Evolutionary conservation across 2,888 invertebrate species (phyloP), one percentile per base, ranked within the genome.

Genomic region (Mimas tiliae): DNA sequence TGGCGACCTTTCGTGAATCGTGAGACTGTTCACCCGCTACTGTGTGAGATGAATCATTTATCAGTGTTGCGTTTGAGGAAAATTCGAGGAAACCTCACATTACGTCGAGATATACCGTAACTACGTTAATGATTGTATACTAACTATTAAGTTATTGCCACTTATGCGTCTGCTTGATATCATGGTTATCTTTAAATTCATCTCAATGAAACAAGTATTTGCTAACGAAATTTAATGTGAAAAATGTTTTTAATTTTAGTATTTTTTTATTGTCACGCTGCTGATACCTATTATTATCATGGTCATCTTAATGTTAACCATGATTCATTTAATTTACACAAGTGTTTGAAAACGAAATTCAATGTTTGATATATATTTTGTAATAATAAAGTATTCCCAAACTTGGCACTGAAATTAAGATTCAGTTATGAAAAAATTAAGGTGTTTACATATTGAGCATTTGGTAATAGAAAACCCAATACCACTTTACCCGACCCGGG

Each of bases 11-110:
- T 75, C 74, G 74, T 76, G 73, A 74, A 81, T 75, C 74, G 74
- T 76, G 73, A 74, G 81, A 77, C 73, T 77, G 73, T 76, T 77
- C 73, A 75, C 74, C 68, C 78, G 75, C 75, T 70, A 67, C 69
- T 72, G 68, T 48, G 68, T 48, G 76, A 84, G 85, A 88, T 90
- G 90, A 90, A 84, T 90, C 90, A 90, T 84, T 78, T 67, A 11
- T 50, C n/a, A 65, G 65, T 33, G 64, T 67, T 67, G 68, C 66
- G 65, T 65, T 67, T 66, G 64, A 77, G 71, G 84, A 79, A 90
- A 88, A 86, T 88, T 86, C 88, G 81, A 78, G 85, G 88, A 89
- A 88, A 89, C 79, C 74, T 74, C 68, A 70, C 66, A 70, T 75
- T 69, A 70, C 67, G 65, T 68, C 47, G 45, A 66, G 65, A 68